Evolutionary conservation across 2,797 vertebrate species (phyloP).

Genomic region (Thunnus albacares): DNA sequence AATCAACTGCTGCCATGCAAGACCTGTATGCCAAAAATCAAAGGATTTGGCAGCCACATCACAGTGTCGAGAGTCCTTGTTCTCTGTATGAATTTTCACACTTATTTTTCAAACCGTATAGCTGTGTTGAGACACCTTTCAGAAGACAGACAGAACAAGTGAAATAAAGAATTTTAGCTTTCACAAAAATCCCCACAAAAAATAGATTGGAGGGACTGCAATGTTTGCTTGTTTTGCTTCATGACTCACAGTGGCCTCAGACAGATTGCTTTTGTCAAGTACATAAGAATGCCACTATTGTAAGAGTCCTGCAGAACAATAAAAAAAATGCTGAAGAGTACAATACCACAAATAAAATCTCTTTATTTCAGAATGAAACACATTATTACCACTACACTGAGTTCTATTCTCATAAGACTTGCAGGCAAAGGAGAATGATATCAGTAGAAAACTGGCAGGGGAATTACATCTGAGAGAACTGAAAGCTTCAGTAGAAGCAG

Average conservation of each 20-base stretch:
- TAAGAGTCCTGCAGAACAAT: slow-evolving; percentile 34
- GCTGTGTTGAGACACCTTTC: slow-evolving; percentile 33
- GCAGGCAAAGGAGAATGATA: slow-evolving; percentile 51
- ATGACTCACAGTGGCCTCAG: slow-evolving; percentile 49
- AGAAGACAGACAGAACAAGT: slow-evolving; percentile 28
- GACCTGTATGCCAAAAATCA: slow-evolving; percentile 44
- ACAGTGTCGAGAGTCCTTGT: slow-evolving; percentile 18
- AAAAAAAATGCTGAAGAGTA: slow-evolving; percentile 15
- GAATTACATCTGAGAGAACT: slow-evolving; percentile 50
- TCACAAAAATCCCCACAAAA: slow-evolving; percentile 15
- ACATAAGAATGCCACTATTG: slow-evolving; percentile 22
- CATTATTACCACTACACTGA: slow-evolving; percentile 38
- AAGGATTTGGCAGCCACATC: slow-evolving; percentile 39
- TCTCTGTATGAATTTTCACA: slow-evolving; percentile 29
- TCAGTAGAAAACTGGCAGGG: slow-evolving; percentile 32
- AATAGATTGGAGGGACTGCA: slow-evolving; percentile 38
- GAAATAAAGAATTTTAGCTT: slow-evolving; percentile 31
- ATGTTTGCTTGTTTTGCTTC: slow-evolving; percentile 53
- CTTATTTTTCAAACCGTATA: slow-evolving; percentile 35
- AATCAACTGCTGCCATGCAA: slow-evolving; percentile 50
- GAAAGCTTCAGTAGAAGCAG: slow-evolving; percentile 40
- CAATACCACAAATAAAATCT: slow-evolving; percentile 54
- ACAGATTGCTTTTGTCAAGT: slow-evolving; percentile 61
- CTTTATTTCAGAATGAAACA: slow-evolving; percentile 51
- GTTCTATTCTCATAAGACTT: slow-evolving; percentile 42